phyloP scores from a whole-genome alignment of 2,113 vertebrate genomes.

The Sinocyclocheilus grahami region DNA sequence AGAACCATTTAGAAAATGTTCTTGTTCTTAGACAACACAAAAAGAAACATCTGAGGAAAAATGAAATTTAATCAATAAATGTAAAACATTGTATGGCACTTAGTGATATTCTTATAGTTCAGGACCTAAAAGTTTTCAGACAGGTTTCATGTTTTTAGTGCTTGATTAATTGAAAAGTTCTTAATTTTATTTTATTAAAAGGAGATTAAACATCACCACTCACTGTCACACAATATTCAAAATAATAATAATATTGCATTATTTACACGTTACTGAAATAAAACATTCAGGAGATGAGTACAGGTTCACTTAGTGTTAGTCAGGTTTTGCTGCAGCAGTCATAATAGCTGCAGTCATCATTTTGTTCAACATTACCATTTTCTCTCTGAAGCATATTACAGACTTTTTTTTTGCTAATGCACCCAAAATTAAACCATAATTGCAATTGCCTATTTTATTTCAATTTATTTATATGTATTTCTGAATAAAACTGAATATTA shows the following conservation, averaged over 20 bases:
- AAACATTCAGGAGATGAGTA: not conserved
- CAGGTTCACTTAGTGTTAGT: not conserved
- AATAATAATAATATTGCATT: not conserved
- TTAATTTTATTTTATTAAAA: not conserved
- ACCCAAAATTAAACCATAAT: not conserved
- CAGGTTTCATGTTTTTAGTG: not conserved
- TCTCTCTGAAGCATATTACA: not conserved
- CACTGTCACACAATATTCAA: too few species aligned
- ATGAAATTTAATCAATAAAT: not conserved
- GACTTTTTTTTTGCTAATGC: not conserved
- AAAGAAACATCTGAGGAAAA: slow-evolving; percentile 15
- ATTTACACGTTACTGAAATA: not conserved
- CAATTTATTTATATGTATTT: not conserved
- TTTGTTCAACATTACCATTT: not conserved
- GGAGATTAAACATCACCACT: not conserved
- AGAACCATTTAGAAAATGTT: slow-evolving; percentile 1
- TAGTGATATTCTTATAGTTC: not conserved
- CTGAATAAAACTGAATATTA: not conserved
- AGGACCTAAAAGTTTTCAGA: not conserved
- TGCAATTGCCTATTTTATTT: not conserved
- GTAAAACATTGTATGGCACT: not conserved
- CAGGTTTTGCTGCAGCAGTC: not conserved
- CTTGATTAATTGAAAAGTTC: not conserved
- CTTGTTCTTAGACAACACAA: not conserved
- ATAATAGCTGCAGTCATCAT: not conserved